Percentiles rank a stretch among this genome's conserved stretches.
These are phyloP conservation scores for Homalodisca vitripennis DNA, from an alignment of 1,140 invertebrate species.

Conservation along the genomic window DNA sequence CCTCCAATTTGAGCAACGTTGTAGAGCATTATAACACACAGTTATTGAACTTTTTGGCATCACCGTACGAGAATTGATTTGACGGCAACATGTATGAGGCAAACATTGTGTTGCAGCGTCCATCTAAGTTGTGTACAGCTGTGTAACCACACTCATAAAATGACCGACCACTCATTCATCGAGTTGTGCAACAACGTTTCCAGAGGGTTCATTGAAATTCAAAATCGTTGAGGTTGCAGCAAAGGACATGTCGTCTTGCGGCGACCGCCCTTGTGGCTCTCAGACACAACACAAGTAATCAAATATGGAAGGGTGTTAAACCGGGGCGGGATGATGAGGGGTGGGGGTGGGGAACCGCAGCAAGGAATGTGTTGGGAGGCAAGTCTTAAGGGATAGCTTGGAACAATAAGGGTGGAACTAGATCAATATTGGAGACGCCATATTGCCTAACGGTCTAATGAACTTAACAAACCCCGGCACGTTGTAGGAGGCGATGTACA, in stretches of 20 bases:
- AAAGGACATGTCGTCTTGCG: slow-evolving; percentile 6
- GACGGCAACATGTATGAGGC: too few species aligned
- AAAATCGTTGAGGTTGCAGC: slow-evolving; percentile 12
- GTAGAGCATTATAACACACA: too few species aligned
- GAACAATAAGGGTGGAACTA: slow-evolving; percentile 27
- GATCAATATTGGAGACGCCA: slow-evolving; percentile 27
- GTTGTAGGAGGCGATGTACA: not conserved
- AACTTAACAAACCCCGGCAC: slow-evolving; percentile 1
- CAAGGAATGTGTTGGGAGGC: slow-evolving; percentile 18
- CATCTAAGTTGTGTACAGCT: too few species aligned
- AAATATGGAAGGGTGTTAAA: slow-evolving; percentile 10
- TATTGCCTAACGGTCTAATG: slow-evolving; percentile 20
- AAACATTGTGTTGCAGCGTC: too few species aligned
- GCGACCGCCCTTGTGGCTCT: not conserved
- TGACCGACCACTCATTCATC: too few species aligned
- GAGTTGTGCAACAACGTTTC: not conserved
- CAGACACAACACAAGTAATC: slow-evolving; percentile 13
- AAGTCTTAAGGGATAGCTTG: slow-evolving; percentile 28
- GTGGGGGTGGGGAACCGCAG: not conserved
- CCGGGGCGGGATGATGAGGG: too few species aligned
- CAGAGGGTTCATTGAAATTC: slow-evolving; percentile 10
- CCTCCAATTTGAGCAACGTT: too few species aligned
- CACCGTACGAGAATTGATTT: too few species aligned
- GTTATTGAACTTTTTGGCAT: too few species aligned
- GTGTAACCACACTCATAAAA: too few species aligned